Conservation (phyloP, 2,113 vertebrate genomes). For the Otis tarda region DNA sequence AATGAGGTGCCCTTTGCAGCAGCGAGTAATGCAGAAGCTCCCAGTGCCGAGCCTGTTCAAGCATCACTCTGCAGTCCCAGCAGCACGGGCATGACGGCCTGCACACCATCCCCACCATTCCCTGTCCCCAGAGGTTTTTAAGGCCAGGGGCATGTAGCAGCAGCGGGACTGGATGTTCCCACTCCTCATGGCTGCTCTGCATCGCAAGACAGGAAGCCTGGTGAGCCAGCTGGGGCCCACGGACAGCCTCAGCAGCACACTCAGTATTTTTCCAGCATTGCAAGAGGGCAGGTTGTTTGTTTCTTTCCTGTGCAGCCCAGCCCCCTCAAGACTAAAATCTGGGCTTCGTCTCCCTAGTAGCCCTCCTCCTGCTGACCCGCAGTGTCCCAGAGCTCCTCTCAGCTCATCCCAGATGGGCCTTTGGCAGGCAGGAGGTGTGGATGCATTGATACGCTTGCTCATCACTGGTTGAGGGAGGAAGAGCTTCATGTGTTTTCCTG, state of each 20-base stretch:
- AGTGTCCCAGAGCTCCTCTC: not conserved
- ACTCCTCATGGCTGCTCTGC: not conserved
- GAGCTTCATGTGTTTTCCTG: not conserved
- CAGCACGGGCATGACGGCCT: accelerated
- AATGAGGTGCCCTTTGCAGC: not conserved
- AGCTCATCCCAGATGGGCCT: not conserved
- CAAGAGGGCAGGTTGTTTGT: not conserved
- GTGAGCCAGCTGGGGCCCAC: not conserved
- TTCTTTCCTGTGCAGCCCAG: not conserved
- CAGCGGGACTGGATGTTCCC: not conserved
- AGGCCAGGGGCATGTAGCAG: accelerated
- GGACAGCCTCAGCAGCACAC: not conserved
- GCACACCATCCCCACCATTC: accelerated
- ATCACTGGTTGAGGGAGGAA: not conserved
- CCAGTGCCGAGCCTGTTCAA: accelerated
- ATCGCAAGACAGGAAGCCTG: accelerated
- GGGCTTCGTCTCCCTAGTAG: not conserved
- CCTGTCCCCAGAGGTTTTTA: not conserved
- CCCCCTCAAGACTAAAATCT: not conserved
- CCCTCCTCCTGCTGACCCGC: accelerated
- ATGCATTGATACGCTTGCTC: not conserved
- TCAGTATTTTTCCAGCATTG: not conserved
- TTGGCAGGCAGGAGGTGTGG: not conserved
- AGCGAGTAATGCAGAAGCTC: not conserved
- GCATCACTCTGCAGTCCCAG: accelerated